phyloP scores from a whole-genome alignment of 1,140 invertebrate genomes.

The Drosophila ercepeae region DNA sequence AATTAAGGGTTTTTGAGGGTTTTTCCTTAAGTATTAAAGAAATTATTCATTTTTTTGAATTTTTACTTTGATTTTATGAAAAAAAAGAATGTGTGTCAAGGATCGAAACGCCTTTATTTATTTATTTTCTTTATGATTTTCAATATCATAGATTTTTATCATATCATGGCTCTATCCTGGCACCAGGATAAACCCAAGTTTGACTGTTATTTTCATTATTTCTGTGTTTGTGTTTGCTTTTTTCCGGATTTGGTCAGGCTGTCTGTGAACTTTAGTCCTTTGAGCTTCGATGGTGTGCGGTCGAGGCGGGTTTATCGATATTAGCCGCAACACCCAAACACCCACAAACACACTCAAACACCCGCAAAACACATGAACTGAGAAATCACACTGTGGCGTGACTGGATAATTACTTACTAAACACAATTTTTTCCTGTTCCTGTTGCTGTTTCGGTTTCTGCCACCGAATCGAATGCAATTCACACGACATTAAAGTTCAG shows the following conservation, averaged over 20 bases:
- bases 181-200: too few relatives aligned
- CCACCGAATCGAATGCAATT: constrained; percentile 41
- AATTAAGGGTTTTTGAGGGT: background rate
- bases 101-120: too few relatives aligned
- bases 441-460: constrained; percentile 9
- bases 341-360: background rate
- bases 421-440: constrained; percentile 48
- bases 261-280: background rate
- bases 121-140: too few relatives aligned
- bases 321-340: constrained; percentile 6
- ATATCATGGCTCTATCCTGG: too few relatives aligned
- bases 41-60: too few relatives aligned
- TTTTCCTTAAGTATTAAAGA: too few relatives aligned
- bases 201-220: background rate
- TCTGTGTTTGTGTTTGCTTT: background rate
- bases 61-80: too few relatives aligned
- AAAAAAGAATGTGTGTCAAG: too few relatives aligned
- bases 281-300: constrained; percentile 1
- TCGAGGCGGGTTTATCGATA: constrained; percentile 26
- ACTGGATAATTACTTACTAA: constrained; percentile 53
- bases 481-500: constrained; percentile 43
- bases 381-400: constrained; percentile 24
- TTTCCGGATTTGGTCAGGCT: background rate
- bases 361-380: background rate
- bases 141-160: too few relatives aligned